Conservation (phyloP, 1,140 invertebrate species). For the Hylyphantes graminicola region DNA sequence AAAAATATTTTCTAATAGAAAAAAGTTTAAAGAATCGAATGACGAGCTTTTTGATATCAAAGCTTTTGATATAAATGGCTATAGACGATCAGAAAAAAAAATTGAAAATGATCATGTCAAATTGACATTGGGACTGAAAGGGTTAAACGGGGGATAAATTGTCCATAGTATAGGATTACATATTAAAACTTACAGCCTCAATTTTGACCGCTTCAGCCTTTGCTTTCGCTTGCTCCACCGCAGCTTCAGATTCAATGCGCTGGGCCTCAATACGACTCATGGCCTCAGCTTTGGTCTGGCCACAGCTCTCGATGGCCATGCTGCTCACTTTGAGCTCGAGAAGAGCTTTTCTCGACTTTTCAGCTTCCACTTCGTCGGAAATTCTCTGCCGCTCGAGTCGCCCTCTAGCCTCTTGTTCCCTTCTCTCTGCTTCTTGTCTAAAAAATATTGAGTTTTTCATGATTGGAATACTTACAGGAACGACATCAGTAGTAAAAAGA, state of each 20-base stretch:
- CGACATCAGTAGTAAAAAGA: background rate
- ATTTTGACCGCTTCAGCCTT: slow-evolving; percentile 71
- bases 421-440: slow-evolving; percentile 71
- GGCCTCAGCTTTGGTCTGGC: slow-evolving; percentile 72
- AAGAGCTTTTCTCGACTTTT: slow-evolving; percentile 68
- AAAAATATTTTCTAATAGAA: no score
- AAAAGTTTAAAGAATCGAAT: no score
- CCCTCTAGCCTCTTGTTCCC: slow-evolving; percentile 72
- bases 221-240: slow-evolving; percentile 70
- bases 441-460: background rate
- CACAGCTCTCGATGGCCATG: slow-evolving; percentile 68
- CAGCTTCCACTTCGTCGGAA: slow-evolving; percentile 70
- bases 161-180: background rate
- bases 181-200: slow-evolving; percentile 68
- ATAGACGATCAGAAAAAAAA: no score
- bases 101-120: no score
- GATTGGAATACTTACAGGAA: background rate
- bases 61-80: no score
- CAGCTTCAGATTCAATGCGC: slow-evolving; percentile 71
- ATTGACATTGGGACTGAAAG: no score
- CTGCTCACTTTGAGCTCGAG: slow-evolving; percentile 69
- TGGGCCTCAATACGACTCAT: slow-evolving; percentile 70
- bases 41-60: no score
- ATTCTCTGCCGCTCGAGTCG: slow-evolving; percentile 71
- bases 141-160: no score